Base-by-base conservation (phyloP, 2,797 vertebrate genomes). In the Aeoliscus strigatus region DNA sequence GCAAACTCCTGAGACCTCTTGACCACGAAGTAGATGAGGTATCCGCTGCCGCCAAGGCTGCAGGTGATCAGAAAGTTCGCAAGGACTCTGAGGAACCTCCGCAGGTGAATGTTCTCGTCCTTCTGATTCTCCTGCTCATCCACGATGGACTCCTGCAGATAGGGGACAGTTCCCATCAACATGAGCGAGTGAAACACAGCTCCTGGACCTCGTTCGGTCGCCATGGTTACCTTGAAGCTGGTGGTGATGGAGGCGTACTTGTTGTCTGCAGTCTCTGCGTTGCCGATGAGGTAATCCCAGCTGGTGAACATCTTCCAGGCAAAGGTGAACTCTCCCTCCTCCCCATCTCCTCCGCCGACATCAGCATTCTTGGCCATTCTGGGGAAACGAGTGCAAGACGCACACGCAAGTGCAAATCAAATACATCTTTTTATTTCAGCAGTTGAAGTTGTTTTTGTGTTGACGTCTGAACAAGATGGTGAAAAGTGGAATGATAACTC, bases 241-340 rank as follows among this genome's bases (percentile, higher is more conserved):
- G 95, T 99, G 36, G 92, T 93, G 68, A 96, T 96, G 30, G 93
- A 96, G 14, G 95, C 95, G 78, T 93, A 96, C 35, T 97, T 99
- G 67, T 94, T 98, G 71, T 99, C 95, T 18, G 96, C 96, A 6
- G 94, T 97, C 74, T 98, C 96, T 4, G 93, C 86, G 62, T 99
- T 98, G 52, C 95, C 95, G 37, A 97, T 96, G 44, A 99, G 79
- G 61, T 93, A 98, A 75, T 99, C 96, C 96, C 96, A 99, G 66
- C 96, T 98, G 57, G 95, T 98, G 84, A 98, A 98, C 90, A 97
- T 91, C 78, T 97, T 98, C 90, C 92, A 97, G 79, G 90, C 90
- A 70, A 98, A 98, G 27, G 86, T 88, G 73, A 94, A 98, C 34
- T 89, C 87, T 1, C 88, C 82, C n/a, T 88, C 93, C 0, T 94